These are phyloP conservation scores for Deladenus siricidicola DNA, from an alignment of 2,888 invertebrate species.

Conservation along the genomic window DNA sequence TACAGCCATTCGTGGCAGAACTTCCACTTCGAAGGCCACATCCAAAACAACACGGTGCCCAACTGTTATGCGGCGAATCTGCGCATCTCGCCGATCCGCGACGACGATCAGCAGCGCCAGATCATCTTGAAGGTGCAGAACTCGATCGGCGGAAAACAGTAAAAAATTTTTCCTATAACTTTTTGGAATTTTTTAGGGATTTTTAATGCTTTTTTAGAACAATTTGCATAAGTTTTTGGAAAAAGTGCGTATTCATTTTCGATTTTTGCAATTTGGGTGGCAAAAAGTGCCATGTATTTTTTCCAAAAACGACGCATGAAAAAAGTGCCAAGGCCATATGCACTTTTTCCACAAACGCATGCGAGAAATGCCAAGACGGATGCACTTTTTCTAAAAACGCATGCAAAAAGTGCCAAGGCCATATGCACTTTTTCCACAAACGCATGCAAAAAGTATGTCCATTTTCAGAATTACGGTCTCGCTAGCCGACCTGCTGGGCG, in stretches of 20 bases:
- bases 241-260: too few species aligned
- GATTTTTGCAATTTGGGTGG: neutral
- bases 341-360: too few species aligned
- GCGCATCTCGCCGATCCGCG: constrained; percentile 42
- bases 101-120: constrained; percentile 45
- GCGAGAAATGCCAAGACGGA: too few species aligned
- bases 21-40: constrained; percentile 45
- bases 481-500: constrained; percentile 44
- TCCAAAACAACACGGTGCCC: constrained; percentile 48
- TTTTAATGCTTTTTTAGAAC: neutral
- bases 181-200: neutral
- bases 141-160: constrained; percentile 36
- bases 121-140: constrained; percentile 43
- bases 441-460: neutral
- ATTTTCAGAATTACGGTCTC: constrained; percentile 47
- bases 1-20: constrained; percentile 50
- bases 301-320: neutral
- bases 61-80: constrained; percentile 49
- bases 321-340: neutral
- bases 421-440: neutral
- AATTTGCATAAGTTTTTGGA: neutral
- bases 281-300: neutral
- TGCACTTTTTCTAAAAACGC: too few species aligned
- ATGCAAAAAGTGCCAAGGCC: neutral
- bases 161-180: neutral